Conservation (phyloP, 1,140 invertebrate genomes). For the Tetranychus urticae region DNA sequence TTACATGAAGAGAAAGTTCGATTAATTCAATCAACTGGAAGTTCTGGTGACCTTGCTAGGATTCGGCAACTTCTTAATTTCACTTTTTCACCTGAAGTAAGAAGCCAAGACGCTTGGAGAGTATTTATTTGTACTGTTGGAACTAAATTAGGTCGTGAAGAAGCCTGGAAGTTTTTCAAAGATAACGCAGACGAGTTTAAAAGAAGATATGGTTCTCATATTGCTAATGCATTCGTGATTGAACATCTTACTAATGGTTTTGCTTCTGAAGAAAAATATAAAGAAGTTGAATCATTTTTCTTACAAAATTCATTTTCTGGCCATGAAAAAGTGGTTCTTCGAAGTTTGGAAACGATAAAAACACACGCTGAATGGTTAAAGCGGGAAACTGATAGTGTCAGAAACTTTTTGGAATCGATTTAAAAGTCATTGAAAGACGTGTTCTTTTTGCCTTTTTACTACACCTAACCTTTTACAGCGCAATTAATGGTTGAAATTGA, state of each 20-base stretch:
- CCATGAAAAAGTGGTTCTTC: constrained; percentile 59
- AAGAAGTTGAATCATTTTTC: constrained; percentile 67
- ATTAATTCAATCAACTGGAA: constrained; percentile 52
- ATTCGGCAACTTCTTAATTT: constrained; percentile 42
- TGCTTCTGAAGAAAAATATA: constrained; percentile 46
- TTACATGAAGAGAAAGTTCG: constrained; percentile 68
- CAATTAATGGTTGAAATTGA: too few relatives aligned
- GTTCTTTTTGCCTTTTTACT: too few relatives aligned
- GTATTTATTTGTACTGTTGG: constrained; percentile 54
- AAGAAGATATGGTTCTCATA: constrained; percentile 33
- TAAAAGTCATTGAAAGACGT: too few relatives aligned
- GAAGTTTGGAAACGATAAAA: constrained; percentile 38
- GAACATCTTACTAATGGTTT: constrained; percentile 64
- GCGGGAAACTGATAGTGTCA: background rate
- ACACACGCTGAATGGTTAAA: background rate
- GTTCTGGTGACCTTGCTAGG: constrained; percentile 38
- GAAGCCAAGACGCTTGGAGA: constrained; percentile 67
- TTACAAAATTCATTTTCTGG: constrained; percentile 42
- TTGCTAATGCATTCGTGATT: constrained; percentile 13
- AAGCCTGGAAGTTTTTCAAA: constrained; percentile 76
- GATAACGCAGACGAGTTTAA: constrained; percentile 47
- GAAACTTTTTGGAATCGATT: background rate
- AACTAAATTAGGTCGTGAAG: constrained; percentile 44
- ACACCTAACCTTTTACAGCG: too few relatives aligned
- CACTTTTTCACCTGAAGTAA: constrained; percentile 42